These are phyloP conservation scores for Hydrozoanthus gracilis DNA, from an alignment of 92 coral and sea anemone genomes.

Conservation along the genomic window DNA sequence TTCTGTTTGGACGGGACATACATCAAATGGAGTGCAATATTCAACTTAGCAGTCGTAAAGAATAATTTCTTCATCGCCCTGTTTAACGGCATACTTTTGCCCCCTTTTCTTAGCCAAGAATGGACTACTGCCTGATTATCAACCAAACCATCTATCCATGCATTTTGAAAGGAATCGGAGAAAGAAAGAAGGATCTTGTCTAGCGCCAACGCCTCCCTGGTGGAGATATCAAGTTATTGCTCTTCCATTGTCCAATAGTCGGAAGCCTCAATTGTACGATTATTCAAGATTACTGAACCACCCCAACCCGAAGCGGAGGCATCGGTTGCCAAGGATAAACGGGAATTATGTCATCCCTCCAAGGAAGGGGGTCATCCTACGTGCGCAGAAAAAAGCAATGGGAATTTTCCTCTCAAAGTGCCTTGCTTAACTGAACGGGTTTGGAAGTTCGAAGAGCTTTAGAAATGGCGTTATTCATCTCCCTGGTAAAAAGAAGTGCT, in stretches of 20 bases:
- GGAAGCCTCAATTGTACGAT: too few species aligned
- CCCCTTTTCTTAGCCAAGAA: conserved; percentile 35
- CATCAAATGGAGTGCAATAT: conserved; percentile 40
- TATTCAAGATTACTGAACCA: too few species aligned
- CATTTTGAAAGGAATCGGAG: not conserved
- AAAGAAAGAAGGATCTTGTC: too few species aligned
- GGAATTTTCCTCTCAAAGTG: conserved; percentile 53
- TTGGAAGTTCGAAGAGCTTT: conserved; percentile 36
- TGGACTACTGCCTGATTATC: conserved; percentile 32
- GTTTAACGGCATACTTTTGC: not conserved
- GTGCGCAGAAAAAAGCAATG: conserved; percentile 60
- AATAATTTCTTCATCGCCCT: not conserved
- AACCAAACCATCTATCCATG: not conserved
- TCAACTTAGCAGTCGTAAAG: not conserved
- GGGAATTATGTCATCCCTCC: conserved; percentile 59
- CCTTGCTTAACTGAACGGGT: conserved; percentile 24
- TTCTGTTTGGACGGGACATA: too few species aligned
- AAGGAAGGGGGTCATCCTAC: conserved; percentile 64
- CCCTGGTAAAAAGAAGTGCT: conserved; percentile 52
- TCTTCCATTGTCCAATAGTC: too few species aligned
- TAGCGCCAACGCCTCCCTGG: too few species aligned
- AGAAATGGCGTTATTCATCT: conserved; percentile 56
- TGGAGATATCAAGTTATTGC: too few species aligned
- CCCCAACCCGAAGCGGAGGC: conserved; percentile 54
- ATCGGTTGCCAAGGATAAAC: conserved; percentile 60